Percentiles rank a stretch among this genome's conserved stretches.
Conservation (phyloP, 2,113 vertebrate genomes). For the Percina caprodes region DNA sequence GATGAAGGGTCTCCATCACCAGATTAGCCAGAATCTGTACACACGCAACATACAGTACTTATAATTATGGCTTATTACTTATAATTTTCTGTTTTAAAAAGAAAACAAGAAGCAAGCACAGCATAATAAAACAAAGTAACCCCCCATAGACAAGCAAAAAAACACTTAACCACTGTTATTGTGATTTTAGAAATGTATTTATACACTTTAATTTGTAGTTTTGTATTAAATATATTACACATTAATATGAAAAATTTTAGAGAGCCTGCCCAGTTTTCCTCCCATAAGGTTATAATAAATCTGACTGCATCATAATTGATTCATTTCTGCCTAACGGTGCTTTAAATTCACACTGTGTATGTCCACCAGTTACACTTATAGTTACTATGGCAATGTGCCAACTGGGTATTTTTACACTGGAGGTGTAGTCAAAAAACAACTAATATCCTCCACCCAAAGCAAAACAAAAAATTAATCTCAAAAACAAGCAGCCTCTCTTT, state of each 20-base stretch:
- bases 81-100: no score
- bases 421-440: slow-evolving; percentile 19
- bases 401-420: neutral
- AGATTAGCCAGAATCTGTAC: slow-evolving; percentile 93
- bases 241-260: no score
- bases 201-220: no score
- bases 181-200: no score
- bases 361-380: neutral
- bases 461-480: slow-evolving; percentile 53
- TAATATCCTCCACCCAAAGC: slow-evolving; percentile 19
- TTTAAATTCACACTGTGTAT: neutral
- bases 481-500: slow-evolving; percentile 25
- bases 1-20: slow-evolving; percentile 95
- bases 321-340: neutral
- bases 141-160: no score
- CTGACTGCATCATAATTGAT: neutral
- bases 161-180: no score
- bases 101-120: no score
- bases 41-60: slow-evolving; percentile 7
- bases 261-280: neutral
- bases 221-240: no score
- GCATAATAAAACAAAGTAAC: no score
- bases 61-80: no score
- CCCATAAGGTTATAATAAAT: neutral
- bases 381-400: slow-evolving; percentile 3